A percentile compares a stretch with the other conserved stretches of the same genome.
phyloP scores from a whole-genome alignment of 2,888 invertebrate genomes.

The Abscondita cerata region DNA sequence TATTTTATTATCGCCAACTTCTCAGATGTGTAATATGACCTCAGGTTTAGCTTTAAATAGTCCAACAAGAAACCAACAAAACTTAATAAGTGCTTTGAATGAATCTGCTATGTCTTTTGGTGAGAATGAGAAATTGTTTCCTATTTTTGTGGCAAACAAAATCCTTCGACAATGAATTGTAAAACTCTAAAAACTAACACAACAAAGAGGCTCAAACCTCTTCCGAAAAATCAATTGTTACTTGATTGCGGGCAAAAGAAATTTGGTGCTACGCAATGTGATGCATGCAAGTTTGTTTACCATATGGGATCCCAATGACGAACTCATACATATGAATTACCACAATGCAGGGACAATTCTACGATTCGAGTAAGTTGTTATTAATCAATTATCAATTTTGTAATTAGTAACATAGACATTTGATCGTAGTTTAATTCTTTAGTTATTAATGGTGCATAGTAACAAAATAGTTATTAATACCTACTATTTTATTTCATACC shows the following conservation, averaged over 20 bases:
- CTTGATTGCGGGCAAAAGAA: slow-evolving; percentile 86
- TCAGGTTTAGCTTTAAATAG: slow-evolving; percentile 60
- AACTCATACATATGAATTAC: slow-evolving; percentile 74
- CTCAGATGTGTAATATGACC: slow-evolving; percentile 62
- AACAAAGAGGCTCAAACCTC: slow-evolving; percentile 55
- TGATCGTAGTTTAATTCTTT: too few species aligned
- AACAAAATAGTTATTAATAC: too few species aligned
- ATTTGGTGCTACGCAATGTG: slow-evolving; percentile 78
- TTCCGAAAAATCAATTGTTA: slow-evolving; percentile 70
- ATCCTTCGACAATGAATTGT: slow-evolving; percentile 29
- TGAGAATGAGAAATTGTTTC: slow-evolving; percentile 55
- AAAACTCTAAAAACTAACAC: slow-evolving; percentile 19
- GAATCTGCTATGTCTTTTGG: too few species aligned
- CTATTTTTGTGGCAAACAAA: slow-evolving; percentile 56
- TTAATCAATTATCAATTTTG: too few species aligned
- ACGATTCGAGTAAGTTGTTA: slow-evolving; percentile 71
- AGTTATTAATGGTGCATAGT: too few species aligned
- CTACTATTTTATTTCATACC: too few species aligned
- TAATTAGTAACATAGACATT: too few species aligned
- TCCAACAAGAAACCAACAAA: slow-evolving; percentile 54
- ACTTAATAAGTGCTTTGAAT: too few species aligned
- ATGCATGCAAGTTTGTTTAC: slow-evolving; percentile 76
- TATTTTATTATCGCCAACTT: slow-evolving; percentile 58
- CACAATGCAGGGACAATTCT: slow-evolving; percentile 73
- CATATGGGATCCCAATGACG: slow-evolving; percentile 81